Evolutionary conservation across 2,888 invertebrate genomes (phyloP).

Genomic region (Parnassius mnemosyne): DNA sequence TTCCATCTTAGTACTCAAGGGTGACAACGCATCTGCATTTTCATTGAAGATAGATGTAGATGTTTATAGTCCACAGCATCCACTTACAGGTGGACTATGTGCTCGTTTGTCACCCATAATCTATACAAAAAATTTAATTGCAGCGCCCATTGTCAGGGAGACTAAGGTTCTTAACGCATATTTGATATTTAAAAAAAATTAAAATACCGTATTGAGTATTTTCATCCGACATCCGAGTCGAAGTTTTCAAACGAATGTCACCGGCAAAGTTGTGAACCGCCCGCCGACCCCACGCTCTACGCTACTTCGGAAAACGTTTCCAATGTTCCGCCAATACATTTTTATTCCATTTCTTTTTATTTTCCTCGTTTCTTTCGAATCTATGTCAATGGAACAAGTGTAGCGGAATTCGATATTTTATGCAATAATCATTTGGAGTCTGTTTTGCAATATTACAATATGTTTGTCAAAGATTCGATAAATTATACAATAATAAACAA

Average conservation of each 20-base stretch:
- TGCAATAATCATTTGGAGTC: slow-evolving; percentile 13
- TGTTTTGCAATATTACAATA: background rate
- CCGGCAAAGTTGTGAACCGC: slow-evolving; percentile 56
- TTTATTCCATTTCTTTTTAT: slow-evolving; percentile 49
- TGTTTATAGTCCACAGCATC: too few relatives aligned
- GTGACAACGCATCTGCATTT: too few relatives aligned
- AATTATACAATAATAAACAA: background rate
- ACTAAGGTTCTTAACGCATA: too few relatives aligned
- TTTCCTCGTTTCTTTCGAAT: slow-evolving; percentile 43
- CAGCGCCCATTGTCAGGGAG: too few relatives aligned
- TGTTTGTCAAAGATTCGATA: background rate
- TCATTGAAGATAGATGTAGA: too few relatives aligned
- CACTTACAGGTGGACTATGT: too few relatives aligned
- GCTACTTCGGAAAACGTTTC: slow-evolving; percentile 61
- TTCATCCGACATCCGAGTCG: slow-evolving; percentile 31
- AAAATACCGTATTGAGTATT: slow-evolving; percentile 14
- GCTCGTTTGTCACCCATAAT: too few relatives aligned
- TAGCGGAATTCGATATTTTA: slow-evolving; percentile 31
- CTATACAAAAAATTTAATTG: too few relatives aligned
- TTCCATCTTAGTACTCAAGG: too few relatives aligned
- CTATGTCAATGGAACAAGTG: slow-evolving; percentile 40
- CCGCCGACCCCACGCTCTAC: slow-evolving; percentile 34
- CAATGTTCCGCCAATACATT: slow-evolving; percentile 50
- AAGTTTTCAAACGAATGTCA: slow-evolving; percentile 46
- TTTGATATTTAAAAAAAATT: background rate